Evolutionary conservation across 2,113 vertebrate species (phyloP).

Genomic region (Apus apus): DNA sequence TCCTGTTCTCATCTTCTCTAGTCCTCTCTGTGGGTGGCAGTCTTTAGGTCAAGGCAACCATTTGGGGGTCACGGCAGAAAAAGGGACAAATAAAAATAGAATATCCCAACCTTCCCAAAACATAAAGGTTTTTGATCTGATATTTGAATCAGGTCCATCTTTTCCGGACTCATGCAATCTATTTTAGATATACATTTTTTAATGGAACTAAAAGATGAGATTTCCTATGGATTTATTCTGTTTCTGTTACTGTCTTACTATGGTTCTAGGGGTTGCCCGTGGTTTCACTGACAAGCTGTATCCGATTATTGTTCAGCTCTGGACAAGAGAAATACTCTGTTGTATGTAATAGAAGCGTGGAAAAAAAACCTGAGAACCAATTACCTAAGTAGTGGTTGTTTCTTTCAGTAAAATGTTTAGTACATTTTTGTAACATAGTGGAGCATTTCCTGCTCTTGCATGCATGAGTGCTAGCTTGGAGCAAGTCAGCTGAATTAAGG

Average conservation of each 20-base stretch:
- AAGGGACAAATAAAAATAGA: not conserved
- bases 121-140: not conserved
- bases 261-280: not conserved
- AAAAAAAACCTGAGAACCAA: not conserved
- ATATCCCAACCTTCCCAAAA: not conserved
- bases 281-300: not conserved
- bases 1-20: not conserved
- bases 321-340: not conserved
- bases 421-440: not conserved
- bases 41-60: not conserved
- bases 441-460: constrained; percentile 6
- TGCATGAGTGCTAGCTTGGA: not conserved
- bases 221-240: not conserved
- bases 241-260: not conserved
- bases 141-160: not conserved
- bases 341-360: not conserved
- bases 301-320: not conserved
- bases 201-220: not conserved
- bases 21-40: not conserved
- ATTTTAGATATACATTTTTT: not conserved
- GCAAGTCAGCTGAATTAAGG: not conserved
- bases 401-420: not conserved
- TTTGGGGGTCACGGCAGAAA: not conserved
- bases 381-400: not conserved
- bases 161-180: not conserved